These are phyloP conservation scores for Crotalus viridis DNA, from an alignment of 2,113 vertebrate species.

Conservation along the genomic window DNA sequence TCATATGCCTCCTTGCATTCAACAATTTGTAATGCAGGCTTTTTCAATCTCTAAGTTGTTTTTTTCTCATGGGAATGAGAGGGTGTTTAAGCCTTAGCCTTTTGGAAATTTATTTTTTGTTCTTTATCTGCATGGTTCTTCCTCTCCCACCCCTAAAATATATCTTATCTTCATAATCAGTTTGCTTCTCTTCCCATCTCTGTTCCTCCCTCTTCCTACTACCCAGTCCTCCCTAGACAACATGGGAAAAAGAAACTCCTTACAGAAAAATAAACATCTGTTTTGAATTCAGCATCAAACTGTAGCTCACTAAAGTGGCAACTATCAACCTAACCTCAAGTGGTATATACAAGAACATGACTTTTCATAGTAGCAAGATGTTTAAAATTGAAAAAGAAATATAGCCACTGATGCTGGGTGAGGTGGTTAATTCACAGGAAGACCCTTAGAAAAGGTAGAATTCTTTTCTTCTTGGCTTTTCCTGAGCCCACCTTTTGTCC, in stretches of 20 bases:
- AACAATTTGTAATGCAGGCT: slow-evolving; percentile 31
- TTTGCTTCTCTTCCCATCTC: slow-evolving; percentile 52
- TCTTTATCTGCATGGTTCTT: slow-evolving; percentile 43
- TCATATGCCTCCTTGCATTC: slow-evolving; percentile 33
- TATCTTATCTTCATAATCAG: slow-evolving; percentile 40
- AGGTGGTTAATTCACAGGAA: slow-evolving; percentile 42
- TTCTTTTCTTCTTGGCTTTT: neutral
- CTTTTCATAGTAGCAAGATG: slow-evolving; percentile 47
- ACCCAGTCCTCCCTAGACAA: slow-evolving; percentile 39
- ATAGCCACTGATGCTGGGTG: slow-evolving; percentile 38
- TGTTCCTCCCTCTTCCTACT: neutral
- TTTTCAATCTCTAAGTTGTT: slow-evolving; percentile 43
- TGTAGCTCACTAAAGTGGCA: slow-evolving; percentile 56
- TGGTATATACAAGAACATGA: slow-evolving; percentile 58
- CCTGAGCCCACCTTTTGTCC: neutral
- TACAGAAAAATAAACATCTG: slow-evolving; percentile 56
- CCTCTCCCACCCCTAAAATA: slow-evolving; percentile 29
- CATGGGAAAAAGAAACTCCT: slow-evolving; percentile 27
- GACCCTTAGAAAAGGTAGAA: neutral
- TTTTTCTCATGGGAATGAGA: slow-evolving; percentile 40
- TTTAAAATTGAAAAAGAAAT: slow-evolving; percentile 36
- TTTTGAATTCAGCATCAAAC: slow-evolving; percentile 55
- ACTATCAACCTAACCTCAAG: slow-evolving; percentile 64
- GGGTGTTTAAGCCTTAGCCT: slow-evolving; percentile 41
- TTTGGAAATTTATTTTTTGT: slow-evolving; percentile 55